Evolutionary conservation across 2,113 vertebrate genomes (phyloP), one percentile per base, ranked within the genome.

Genomic region (Sylvia atricapilla): DNA sequence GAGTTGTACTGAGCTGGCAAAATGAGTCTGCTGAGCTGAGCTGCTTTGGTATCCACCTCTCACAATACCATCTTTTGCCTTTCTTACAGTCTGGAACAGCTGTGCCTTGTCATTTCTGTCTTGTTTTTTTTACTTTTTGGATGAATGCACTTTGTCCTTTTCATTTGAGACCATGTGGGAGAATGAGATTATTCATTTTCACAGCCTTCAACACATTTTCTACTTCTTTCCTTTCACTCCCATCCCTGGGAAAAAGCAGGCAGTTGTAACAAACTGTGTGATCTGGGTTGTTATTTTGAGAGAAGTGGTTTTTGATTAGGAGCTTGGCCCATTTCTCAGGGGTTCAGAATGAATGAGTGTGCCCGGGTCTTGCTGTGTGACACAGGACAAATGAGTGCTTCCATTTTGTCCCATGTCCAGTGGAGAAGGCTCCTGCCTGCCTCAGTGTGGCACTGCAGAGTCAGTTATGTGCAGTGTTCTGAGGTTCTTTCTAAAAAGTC

Each of bases 381-480:
- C 55, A 6, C 0, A 11, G 43, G 27, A 33, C 18, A 22, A 27
- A 15, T 3, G 19, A 19, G 9, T 56, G 67, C 35, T 95, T 82
- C 81, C 56, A n/a, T 90, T 84, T 85, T 83, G 56, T 59, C 55
- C 31, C 4, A 0, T 46, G 55, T 67, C 1, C 6, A 33, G 13
- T 10, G 37, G 73, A 78, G 33, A 70, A 74, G 9, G 72, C 43
- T 59, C 68, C 46, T 59, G 19, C 64, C 67, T 81, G 73, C 93
- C 92, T 75, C 93, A 84, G 83, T 77, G 93, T 96, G 94, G 92
- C 94, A 92, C 93, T 96, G 16, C 83, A 72, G 95, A 92, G 94
- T 58, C 80, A 90, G 1, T 90, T 81, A 56, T 73, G 76, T 41
- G 12, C 43, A 22, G 30, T n/a, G 13, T 69, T 73, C 77, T 25